Evolutionary conservation across 1,140 invertebrate genomes (phyloP), one percentile per base, ranked within the genome.

Genomic region (Trypoxylus dichotomus): DNA sequence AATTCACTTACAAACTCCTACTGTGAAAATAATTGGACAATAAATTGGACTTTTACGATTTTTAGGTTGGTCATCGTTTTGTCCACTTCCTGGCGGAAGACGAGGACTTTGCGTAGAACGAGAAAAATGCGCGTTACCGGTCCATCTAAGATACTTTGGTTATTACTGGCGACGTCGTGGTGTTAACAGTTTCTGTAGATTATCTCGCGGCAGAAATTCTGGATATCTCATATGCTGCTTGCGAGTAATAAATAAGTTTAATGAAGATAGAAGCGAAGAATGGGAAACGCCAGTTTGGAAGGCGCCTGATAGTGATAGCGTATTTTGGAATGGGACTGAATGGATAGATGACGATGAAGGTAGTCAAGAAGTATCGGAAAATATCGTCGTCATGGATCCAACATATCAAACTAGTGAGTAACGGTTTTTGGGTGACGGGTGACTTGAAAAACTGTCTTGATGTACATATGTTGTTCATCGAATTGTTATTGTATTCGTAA

Each of bases 241-340:
- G 24, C 21, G 60, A 24, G 6, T 68, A 68, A 27, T 1, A 0
- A 24, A 68, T 10, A 3, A 27, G 27, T 19, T 11, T 21, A 24
- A 68, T 15, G 60, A 29, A 0, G 11, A 68, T 8, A 24, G 60
- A 15, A 10, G 60, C 3, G 60, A 29, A 6, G 24, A 25, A 21
- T 7, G 60, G 60, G 27, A 27, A 25, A 68, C 19, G 2, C 60
- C 60, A 2, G 11, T 24, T 25, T 68, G 60, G 60, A 68, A 6
- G 11, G 21, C 24, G 3, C 60, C 60, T 8, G 21, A 21, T 6
- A 68, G 5, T 10, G 60, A 68, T 27, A 68, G 24, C 0, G 60
- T 68, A 2, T 3, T 68, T 68, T 68, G 60, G 60, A 68, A 68
- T 29, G 60, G 60, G 24, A 68, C 60, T 11, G 60, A 68, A 27